These are phyloP conservation scores for Montipora sp. DNA, from an alignment of 64 coral and sea anemone genomes.

Conservation along the genomic window DNA sequence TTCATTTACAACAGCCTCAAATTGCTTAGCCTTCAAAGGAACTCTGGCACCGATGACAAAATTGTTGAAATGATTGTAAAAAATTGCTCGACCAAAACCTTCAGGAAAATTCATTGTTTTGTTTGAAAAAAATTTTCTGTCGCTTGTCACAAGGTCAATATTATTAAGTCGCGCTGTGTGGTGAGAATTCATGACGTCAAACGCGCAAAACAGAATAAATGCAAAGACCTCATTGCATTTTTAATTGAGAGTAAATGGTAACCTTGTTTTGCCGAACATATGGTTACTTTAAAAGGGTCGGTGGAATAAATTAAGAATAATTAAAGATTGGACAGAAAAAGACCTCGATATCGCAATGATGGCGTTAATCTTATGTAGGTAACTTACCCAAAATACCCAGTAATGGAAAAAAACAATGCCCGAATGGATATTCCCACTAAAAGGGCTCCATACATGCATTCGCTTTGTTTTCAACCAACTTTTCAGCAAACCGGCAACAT, in stretches of 20 bases:
- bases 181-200: conserved; percentile 11
- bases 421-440: too few species aligned
- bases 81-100: neutral
- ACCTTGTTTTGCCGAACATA: neutral
- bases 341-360: too few species aligned
- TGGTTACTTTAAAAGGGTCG: neutral
- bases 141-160: conserved; percentile 6
- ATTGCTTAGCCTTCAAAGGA: conserved; percentile 43
- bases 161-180: neutral
- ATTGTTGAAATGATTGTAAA: neutral
- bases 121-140: conserved; percentile 2
- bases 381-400: too few species aligned
- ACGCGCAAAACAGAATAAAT: neutral
- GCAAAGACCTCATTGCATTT: neutral
- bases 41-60: neutral
- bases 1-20: neutral
- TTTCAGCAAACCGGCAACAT: too few species aligned
- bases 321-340: neutral
- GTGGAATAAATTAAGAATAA: neutral
- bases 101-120: conserved; percentile 33
- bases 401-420: too few species aligned
- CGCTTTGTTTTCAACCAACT: too few species aligned
- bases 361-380: too few species aligned
- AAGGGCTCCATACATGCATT: too few species aligned
- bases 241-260: neutral